Evolutionary conservation across 2,888 invertebrate species (phyloP).

Genomic region (Rotaria magnacalcarata): DNA sequence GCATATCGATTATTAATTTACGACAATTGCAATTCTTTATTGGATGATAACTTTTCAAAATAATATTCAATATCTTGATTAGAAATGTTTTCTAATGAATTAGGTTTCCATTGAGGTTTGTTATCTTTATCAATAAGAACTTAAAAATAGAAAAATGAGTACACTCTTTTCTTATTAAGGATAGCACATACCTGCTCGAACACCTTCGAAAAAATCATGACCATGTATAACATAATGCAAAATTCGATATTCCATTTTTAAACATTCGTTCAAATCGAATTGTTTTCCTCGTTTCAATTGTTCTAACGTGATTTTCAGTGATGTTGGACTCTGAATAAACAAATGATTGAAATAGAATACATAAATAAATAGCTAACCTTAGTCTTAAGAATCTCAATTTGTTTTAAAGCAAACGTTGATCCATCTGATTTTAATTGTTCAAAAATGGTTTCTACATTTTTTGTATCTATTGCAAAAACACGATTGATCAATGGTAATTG

Average conservation of each 20-base stretch:
- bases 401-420: slow-evolving; percentile 76
- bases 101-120: slow-evolving; percentile 82
- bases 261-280: slow-evolving; percentile 71
- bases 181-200: slow-evolving; percentile 58
- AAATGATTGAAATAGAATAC: neutral
- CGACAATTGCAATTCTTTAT: slow-evolving; percentile 51
- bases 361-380: slow-evolving; percentile 61
- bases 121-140: slow-evolving; percentile 91
- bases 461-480: slow-evolving; percentile 65
- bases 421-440: slow-evolving; percentile 70
- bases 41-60: slow-evolving; percentile 69
- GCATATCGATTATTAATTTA: neutral
- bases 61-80: slow-evolving; percentile 72
- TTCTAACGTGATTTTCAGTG: slow-evolving; percentile 78
- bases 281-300: slow-evolving; percentile 73
- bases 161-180: neutral
- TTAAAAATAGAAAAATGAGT: neutral
- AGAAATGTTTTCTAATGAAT: slow-evolving; percentile 71
- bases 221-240: slow-evolving; percentile 65
- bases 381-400: slow-evolving; percentile 68
- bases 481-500: neutral
- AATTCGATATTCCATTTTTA: slow-evolving; percentile 85
- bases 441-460: slow-evolving; percentile 74
- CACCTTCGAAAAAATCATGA: slow-evolving; percentile 62
- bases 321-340: slow-evolving; percentile 68